Evolutionary conservation across 2,113 vertebrate species (phyloP).

Genomic region (Rhinolophus sinicus): DNA sequence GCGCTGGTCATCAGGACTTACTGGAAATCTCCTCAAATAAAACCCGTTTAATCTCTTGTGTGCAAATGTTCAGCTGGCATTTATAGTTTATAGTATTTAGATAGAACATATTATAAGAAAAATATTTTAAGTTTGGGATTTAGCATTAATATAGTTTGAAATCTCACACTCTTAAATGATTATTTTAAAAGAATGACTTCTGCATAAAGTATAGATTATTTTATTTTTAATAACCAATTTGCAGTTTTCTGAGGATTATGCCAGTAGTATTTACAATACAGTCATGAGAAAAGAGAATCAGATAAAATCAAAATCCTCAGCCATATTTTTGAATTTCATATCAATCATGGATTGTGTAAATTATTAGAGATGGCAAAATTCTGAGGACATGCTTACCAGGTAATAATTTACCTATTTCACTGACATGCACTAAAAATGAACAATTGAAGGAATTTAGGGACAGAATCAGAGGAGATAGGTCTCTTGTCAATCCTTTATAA

Average conservation of each 20-base stretch:
- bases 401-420: neutral
- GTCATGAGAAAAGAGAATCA: neutral
- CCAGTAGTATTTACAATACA: neutral
- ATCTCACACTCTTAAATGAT: neutral
- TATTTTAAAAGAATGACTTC: neutral
- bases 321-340: neutral
- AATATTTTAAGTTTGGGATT: neutral
- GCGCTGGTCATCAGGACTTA: neutral
- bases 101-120: neutral
- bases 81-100: neutral
- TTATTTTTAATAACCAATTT: neutral
- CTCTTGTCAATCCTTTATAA: neutral
- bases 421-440: neutral
- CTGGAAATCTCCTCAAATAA: neutral
- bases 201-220: neutral
- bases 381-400: neutral
- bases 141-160: neutral
- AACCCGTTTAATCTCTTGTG: neutral
- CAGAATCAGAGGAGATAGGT: rapidly evolving
- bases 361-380: neutral
- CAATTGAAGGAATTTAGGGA: neutral
- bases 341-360: neutral
- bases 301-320: neutral
- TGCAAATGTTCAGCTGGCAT: neutral
- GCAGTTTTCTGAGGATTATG: neutral